phyloP scores from a whole-genome alignment of 30 jellyfish, hydroid and myxozoan genomes.

The Morbakka virulenta region DNA sequence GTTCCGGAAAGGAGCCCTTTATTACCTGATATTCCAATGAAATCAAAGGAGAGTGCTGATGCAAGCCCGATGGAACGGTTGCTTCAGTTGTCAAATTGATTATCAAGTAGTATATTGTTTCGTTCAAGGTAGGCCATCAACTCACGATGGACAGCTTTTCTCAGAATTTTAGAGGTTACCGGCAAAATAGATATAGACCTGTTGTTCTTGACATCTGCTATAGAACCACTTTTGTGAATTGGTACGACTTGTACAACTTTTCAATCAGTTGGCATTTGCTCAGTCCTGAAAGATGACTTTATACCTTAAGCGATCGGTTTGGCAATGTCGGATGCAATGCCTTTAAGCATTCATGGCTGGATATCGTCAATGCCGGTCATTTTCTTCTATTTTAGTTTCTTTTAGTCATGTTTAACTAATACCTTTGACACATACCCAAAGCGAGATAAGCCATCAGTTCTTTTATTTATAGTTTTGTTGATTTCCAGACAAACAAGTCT shows the following conservation, averaged over 20 bases:
- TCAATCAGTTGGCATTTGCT: slow-evolving; percentile 29
- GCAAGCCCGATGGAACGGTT: slow-evolving; percentile 45
- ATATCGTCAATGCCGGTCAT: too few relatives aligned
- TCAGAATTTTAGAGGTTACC: slow-evolving; percentile 17
- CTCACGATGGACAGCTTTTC: neutral
- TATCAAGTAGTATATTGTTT: slow-evolving; percentile 17
- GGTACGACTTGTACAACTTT: slow-evolving; percentile 47
- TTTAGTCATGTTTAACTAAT: too few relatives aligned
- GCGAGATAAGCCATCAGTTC: too few relatives aligned
- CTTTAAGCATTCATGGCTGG: too few relatives aligned
- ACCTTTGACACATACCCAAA: too few relatives aligned
- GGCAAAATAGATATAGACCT: slow-evolving; percentile 48
- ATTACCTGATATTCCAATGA: slow-evolving; percentile 26
- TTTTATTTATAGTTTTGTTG: too few relatives aligned
- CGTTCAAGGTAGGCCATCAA: slow-evolving; percentile 8
- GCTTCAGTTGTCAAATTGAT: slow-evolving; percentile 37
- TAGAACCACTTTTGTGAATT: slow-evolving; percentile 16
- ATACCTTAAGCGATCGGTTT: slow-evolving; percentile 25
- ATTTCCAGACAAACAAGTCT: too few relatives aligned
- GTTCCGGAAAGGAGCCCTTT: slow-evolving; percentile 24
- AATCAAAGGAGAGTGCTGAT: slow-evolving; percentile 40
- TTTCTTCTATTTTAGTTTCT: too few relatives aligned
- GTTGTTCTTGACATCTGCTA: slow-evolving; percentile 12
- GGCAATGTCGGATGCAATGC: slow-evolving; percentile 35
- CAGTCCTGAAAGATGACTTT: slow-evolving; percentile 29